Conservation (phyloP, 2,113 vertebrate genomes). For the Lycocorax pyrrhopterus region DNA sequence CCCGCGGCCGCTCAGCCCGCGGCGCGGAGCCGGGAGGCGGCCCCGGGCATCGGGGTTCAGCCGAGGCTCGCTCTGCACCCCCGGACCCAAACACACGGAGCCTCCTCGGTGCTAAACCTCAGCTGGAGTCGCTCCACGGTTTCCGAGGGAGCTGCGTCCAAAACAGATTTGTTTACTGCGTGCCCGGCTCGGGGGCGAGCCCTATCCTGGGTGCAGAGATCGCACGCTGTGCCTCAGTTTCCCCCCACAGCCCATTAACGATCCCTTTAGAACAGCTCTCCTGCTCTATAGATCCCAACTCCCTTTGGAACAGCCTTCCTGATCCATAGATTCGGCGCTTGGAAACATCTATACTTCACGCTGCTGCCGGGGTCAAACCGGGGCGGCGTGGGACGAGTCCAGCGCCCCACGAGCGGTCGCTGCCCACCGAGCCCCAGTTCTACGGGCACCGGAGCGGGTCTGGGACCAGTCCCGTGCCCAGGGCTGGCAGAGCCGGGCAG, state of each 20-base stretch:
- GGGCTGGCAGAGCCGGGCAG: background rate
- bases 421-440: background rate
- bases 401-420: background rate
- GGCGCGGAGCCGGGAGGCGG: fast-evolving
- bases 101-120: background rate
- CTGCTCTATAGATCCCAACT: background rate
- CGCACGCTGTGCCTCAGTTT: background rate
- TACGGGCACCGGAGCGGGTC: background rate
- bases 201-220: background rate
- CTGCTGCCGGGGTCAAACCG: background rate
- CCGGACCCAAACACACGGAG: background rate
- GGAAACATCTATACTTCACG: slow-evolving; percentile 10
- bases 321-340: slow-evolving; percentile 38
- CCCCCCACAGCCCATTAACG: background rate
- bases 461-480: background rate
- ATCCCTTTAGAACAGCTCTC: background rate
- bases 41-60: fast-evolving
- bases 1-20: background rate
- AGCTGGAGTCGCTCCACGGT: background rate
- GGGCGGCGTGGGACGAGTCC: background rate
- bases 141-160: background rate
- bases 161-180: background rate
- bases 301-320: background rate
- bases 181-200: background rate
- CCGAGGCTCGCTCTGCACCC: background rate